Base-by-base conservation (phyloP, 2,113 vertebrate genomes). In the Stictonetta naevosa region DNA sequence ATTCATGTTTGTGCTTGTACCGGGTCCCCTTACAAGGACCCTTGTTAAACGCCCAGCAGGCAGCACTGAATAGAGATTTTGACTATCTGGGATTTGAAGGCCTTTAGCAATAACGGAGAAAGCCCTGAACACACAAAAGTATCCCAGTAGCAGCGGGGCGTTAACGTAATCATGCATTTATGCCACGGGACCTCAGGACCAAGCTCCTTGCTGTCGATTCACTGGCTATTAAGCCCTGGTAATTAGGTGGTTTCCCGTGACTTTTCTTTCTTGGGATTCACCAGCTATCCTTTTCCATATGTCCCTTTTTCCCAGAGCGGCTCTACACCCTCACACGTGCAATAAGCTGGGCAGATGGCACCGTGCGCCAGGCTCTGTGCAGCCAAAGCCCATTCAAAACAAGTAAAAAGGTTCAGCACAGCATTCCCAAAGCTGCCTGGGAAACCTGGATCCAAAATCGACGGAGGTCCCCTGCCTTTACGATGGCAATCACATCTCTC, bases 31-130 rank as follows among this genome's bases (percentile, higher is more conserved):
- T 96, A 97, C 97, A 98, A 97, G 98, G 97, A 96, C 94, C 94
- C 97, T 98, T 97, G 97, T 98, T 97, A 98, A 98, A 97, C 40
- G 95, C 98, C 97, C 98, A 98, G 98, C 98, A 97, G 98, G 98
- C 97, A 97, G 97, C 93, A 93, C 87, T 95, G 97, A 98, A 98
- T 97, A 97, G 97, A 97, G 96, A 98, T 97, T 98, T 96, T 96
- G 97, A 97, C 98, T 97, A 97, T 97, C 95, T 96, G 92, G 95
- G 96, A 94, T 97, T 97, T 97, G 94, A 95, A 97, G 97, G 97
- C 98, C 97, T 97, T 97, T 85, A 97, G 97, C 97, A 96, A 97
- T 95, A 97, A 93, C 62, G 62, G 94, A 95, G 93, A 97, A 97
- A 97, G 94, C 95, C 95, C 94, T 67, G 77, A 93, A 97, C 97